phyloP scores from a whole-genome alignment of 2,888 invertebrate species.

The Calameuta filiformis region DNA sequence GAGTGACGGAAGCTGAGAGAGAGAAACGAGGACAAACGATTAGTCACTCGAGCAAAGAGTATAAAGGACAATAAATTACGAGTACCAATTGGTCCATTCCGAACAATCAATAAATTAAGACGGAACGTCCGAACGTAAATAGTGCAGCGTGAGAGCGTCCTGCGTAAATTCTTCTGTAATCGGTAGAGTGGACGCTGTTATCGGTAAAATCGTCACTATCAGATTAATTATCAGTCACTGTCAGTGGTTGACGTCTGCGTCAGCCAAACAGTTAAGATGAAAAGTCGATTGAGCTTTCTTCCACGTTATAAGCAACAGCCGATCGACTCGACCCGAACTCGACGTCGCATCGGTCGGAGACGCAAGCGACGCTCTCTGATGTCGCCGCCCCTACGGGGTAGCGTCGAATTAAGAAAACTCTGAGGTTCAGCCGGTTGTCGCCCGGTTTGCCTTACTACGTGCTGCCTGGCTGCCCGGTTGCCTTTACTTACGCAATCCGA shows the following conservation, averaged over 20 bases:
- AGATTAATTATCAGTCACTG: not conserved
- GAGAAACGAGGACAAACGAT: not conserved
- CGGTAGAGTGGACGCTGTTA: not conserved
- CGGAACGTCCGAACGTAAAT: not conserved
- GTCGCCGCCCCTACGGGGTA: not conserved
- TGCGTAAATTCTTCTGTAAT: not conserved
- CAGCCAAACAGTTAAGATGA: not conserved
- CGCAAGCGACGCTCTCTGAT: too few relatives aligned
- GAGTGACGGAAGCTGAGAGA: not conserved
- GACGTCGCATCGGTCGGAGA: not conserved
- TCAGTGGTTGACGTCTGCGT: not conserved
- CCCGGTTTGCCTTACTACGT: not conserved
- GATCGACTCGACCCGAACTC: not conserved
- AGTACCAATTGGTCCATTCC: not conserved
- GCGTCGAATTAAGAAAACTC: conserved; percentile 36
- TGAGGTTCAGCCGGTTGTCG: conserved; percentile 16
- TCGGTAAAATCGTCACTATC: not conserved
- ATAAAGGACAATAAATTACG: not conserved
- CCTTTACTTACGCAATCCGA: conserved; percentile 27
- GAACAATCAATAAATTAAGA: not conserved
- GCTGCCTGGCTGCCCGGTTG: not conserved
- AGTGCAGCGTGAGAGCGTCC: not conserved
- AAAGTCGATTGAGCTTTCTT: not conserved
- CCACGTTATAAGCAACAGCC: not conserved
- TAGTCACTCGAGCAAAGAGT: not conserved